Percentiles rank a stretch among this genome's conserved stretches.
These are phyloP conservation scores for Pimephales promelas DNA, from an alignment of 2,113 vertebrate species.

Conservation along the genomic window DNA sequence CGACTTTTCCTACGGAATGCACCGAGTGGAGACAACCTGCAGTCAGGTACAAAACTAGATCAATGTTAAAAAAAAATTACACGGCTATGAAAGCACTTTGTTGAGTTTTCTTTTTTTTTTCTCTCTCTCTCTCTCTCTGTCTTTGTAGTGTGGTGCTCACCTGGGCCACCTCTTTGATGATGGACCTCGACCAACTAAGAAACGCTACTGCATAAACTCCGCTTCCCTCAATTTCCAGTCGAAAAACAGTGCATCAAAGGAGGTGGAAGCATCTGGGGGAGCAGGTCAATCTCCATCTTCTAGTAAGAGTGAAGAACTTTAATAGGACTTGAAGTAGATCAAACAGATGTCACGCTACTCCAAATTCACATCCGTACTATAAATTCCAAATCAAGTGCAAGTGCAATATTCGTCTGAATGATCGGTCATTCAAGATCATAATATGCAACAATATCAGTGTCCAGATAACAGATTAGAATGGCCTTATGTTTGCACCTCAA, in stretches of 20 bases:
- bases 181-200: constrained; percentile 90
- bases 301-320: constrained; percentile 47
- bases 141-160: constrained; percentile 93
- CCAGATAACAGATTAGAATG: constrained; percentile 14
- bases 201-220: constrained; percentile 96
- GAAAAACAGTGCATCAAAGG: not conserved
- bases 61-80: not conserved
- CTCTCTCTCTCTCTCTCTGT: no score
- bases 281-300: constrained; percentile 43
- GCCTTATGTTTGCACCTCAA: constrained; percentile 29
- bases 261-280: constrained; percentile 2
- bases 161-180: constrained; percentile 97
- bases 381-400: constrained; percentile 12
- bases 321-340: constrained; percentile 4
- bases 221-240: constrained; percentile 81
- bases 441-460: constrained; percentile 32
- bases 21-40: constrained; percentile 91
- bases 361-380: constrained; percentile 25
- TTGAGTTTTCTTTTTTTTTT: not conserved
- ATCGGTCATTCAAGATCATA: not conserved
- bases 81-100: not conserved
- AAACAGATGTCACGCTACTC: constrained; percentile 12
- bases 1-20: constrained; percentile 94
- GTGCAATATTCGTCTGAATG: constrained; percentile 25
- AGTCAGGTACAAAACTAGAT: constrained; percentile 80